A percentile compares a stretch with the other conserved stretches of the same genome.
Evolutionary conservation across 2,113 vertebrate species (phyloP).

Genomic region (Prionailurus viverrinus): DNA sequence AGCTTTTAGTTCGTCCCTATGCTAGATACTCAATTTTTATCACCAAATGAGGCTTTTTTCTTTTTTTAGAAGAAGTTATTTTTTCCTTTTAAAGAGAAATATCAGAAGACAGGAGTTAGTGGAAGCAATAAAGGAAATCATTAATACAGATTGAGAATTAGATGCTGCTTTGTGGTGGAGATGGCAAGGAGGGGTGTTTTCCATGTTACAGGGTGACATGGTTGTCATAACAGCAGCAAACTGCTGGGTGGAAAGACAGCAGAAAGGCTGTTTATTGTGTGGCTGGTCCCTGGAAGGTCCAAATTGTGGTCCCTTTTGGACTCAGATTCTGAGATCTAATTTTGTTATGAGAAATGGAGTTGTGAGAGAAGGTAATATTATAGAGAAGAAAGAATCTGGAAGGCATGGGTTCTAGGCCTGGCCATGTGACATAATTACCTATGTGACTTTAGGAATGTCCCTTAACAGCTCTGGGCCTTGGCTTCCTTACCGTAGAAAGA

Average conservation of each 20-base stretch:
- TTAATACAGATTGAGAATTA: neutral
- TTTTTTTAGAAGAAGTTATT: constrained; percentile 6
- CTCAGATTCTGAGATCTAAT: neutral
- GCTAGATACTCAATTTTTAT: constrained; percentile 66
- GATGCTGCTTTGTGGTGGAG: constrained; percentile 1
- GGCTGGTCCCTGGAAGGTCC: neutral
- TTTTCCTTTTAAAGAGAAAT: constrained; percentile 64
- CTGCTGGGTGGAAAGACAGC: neutral
- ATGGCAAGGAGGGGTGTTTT: neutral
- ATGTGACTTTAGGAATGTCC: neutral
- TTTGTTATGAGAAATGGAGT: neutral
- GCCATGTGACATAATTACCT: neutral
- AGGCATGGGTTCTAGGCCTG: neutral
- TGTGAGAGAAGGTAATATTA: neutral
- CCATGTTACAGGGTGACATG: neutral
- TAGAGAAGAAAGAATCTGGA: neutral
- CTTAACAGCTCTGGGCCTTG: neutral
- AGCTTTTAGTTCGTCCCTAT: neutral
- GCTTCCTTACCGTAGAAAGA: neutral
- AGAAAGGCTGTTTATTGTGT: too few relatives aligned
- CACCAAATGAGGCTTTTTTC: neutral
- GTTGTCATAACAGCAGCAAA: neutral
- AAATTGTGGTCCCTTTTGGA: neutral
- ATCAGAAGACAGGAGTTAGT: neutral
- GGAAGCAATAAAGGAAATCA: constrained; percentile 45